phyloP scores from a whole-genome alignment of 2,888 invertebrate genomes.

The Rotaria magnacalcarata region DNA sequence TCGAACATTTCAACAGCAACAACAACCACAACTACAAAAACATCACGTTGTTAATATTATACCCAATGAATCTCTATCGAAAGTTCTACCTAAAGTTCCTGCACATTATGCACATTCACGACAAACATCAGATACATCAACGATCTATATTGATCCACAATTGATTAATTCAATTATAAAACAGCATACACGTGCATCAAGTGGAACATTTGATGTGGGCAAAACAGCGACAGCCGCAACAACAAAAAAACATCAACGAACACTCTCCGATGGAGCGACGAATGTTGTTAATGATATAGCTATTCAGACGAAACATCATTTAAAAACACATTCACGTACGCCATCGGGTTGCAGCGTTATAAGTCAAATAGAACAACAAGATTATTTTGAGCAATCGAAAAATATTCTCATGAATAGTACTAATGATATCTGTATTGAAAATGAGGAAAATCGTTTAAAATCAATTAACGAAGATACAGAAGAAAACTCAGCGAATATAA shows the following conservation, averaged over 20 bases:
- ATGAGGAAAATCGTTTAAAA: background rate
- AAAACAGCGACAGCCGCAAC: slow-evolving; percentile 32
- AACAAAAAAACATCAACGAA: slow-evolving; percentile 34
- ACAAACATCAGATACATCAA: slow-evolving; percentile 40
- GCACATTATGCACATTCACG: slow-evolving; percentile 43
- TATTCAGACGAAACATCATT: background rate
- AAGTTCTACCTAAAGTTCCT: background rate
- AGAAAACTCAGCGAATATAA: background rate
- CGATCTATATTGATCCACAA: slow-evolving; percentile 27
- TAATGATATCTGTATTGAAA: background rate
- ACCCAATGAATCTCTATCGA: background rate
- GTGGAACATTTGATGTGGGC: slow-evolving; percentile 39
- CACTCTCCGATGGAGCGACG: slow-evolving; percentile 27
- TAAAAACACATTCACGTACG: slow-evolving; percentile 42
- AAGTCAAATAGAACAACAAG: slow-evolving; percentile 40
- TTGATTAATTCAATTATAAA: slow-evolving; percentile 9
- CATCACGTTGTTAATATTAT: background rate
- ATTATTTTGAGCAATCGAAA: slow-evolving; percentile 33
- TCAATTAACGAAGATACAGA: background rate
- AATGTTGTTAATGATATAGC: background rate
- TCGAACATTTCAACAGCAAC: slow-evolving; percentile 33
- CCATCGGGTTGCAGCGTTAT: slow-evolving; percentile 40
- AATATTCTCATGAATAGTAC: background rate
- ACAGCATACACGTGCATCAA: slow-evolving; percentile 41
- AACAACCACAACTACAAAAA: background rate